Conservation (phyloP, 2,888 invertebrate species). For the Pachycephus smyrnensis region DNA sequence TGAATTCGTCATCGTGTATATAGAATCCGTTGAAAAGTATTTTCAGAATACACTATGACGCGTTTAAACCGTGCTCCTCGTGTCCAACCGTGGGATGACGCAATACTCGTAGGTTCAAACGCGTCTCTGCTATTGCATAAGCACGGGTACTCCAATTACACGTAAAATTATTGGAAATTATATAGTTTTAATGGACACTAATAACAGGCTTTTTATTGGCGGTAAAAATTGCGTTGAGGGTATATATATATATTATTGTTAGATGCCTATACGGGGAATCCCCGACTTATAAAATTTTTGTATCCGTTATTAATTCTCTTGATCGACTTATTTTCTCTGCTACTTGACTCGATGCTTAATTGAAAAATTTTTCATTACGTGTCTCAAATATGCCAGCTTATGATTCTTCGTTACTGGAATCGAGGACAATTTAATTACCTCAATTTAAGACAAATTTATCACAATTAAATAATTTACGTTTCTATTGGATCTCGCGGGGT, state of each 20-base stretch:
- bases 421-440: background rate
- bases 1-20: background rate
- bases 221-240: background rate
- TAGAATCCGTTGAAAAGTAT: background rate
- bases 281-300: background rate
- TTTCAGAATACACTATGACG: conserved; percentile 2
- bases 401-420: background rate
- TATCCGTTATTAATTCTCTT: background rate
- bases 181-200: background rate
- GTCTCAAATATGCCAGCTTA: background rate
- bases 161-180: background rate
- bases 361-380: background rate
- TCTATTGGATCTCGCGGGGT: background rate
- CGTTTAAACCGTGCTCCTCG: background rate
- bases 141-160: background rate
- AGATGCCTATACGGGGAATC: background rate
- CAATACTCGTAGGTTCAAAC: background rate
- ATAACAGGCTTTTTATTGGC: background rate
- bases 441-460: background rate
- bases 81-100: background rate
- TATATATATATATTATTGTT: background rate
- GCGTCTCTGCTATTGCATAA: background rate
- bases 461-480: background rate
- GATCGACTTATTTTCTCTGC: background rate
- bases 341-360: background rate